A percentile compares a stretch with the other conserved stretches of the same genome.
Conservation (phyloP, 2,888 invertebrate species). For the Lasioglossum figueresi region DNA sequence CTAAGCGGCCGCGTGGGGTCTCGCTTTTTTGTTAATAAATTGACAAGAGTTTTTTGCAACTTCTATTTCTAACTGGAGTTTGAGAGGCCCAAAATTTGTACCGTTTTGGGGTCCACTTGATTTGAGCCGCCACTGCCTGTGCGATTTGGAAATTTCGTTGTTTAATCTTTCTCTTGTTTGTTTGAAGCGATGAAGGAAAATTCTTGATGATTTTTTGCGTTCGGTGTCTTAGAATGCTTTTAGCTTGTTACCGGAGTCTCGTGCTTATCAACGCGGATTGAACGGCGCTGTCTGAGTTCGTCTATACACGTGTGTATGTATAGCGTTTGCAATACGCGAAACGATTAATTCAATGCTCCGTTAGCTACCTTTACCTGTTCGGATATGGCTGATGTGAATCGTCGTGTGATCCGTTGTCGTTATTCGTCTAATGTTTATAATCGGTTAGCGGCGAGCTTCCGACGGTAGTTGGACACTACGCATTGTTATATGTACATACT, state of each 20-base stretch:
- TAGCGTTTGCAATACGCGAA: conserved; percentile 30
- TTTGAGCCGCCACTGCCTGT: too few relatives aligned
- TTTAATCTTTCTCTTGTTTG: not conserved
- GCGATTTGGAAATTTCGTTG: not conserved
- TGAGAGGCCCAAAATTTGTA: too few relatives aligned
- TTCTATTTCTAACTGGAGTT: too few relatives aligned
- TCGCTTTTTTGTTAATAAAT: too few relatives aligned
- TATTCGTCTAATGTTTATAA: conserved; percentile 69
- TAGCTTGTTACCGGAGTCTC: conserved; percentile 36
- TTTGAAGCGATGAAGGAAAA: not conserved
- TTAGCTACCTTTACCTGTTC: conserved; percentile 43
- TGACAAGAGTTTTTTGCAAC: not conserved
- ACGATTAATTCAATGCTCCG: conserved; percentile 35
- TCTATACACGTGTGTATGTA: not conserved
- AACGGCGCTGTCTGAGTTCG: conserved; percentile 23
- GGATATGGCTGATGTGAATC: conserved; percentile 48
- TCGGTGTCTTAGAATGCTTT: conserved; percentile 33
- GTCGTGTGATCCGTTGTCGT: conserved; percentile 70
- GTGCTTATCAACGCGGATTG: conserved; percentile 35
- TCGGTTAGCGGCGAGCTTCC: conserved; percentile 58
- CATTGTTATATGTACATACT: conserved; percentile 76
- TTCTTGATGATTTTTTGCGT: not conserved
- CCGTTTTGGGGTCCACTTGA: too few relatives aligned
- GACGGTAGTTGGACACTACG: conserved; percentile 59
- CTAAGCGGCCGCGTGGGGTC: too few relatives aligned